Evolutionary conservation across 2,797 vertebrate genomes (phyloP), one percentile per base, ranked within the genome.

Genomic region (Silurus lanzhouensis): DNA sequence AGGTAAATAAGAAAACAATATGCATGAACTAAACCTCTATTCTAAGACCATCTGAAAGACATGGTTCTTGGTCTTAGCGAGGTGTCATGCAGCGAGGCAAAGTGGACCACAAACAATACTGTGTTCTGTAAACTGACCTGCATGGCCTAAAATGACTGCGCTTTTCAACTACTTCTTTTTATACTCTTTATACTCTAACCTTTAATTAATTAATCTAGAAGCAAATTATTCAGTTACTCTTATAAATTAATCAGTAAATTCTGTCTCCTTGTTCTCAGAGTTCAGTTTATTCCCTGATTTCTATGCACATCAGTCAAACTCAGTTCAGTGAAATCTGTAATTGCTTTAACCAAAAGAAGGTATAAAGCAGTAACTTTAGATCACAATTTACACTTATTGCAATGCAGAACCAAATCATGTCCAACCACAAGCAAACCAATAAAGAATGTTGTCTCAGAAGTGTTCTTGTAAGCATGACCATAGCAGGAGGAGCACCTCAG

Each of bases 401-500:
- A 57, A 7, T 57, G n/a, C 15, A 57, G 55, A 75, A 52, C 14
- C 7, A 57, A 57, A 76, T 27, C 25, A 19, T 7, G 17, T 31
- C 8, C 52, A 57, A 10, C 8, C 74, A 57, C 17, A 9, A 12
- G 6, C 7, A 75, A 75, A 55, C 13, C 14, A 75, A 57, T 20
- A 12, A 75, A n/a, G 46, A 48, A 13, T 74, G 5, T 55, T 75
- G 48, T 64, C 48, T 20, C 12, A 82, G 48, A 70, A 68, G 17
- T 68, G 46, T 46, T 81, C n/a, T 82, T 22, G 25, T 38, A 38
- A 8, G 48, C 64, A 82, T 68, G 48, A 38, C 17, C 66, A 82
- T 82, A 58, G 80, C 80, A 82, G 66, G 52, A 82, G 66, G 48
- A n/a, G 17, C 61, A 82, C 66, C 17, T 67, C 46, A 67, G 44